Evolutionary conservation across 1,140 invertebrate genomes (phyloP).

Genomic region (Papilio glaucus): DNA sequence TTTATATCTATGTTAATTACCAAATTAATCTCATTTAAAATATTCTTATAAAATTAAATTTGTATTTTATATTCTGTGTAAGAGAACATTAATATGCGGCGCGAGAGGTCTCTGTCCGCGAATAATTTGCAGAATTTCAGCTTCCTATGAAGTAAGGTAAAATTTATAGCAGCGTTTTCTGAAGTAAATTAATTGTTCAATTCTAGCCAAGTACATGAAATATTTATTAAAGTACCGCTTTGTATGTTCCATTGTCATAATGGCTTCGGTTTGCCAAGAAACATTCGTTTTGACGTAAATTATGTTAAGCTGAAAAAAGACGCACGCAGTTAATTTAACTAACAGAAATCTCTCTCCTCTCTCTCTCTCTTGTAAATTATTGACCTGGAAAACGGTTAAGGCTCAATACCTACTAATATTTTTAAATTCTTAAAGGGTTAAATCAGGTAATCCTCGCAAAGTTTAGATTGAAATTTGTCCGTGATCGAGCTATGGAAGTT

Average conservation of each 20-base stretch:
- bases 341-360: not conserved
- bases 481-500: too few relatives aligned
- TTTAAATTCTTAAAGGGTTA: too few relatives aligned
- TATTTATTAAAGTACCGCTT: constrained; percentile 36
- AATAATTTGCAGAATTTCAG: constrained; percentile 18
- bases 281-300: constrained; percentile 15
- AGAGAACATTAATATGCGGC: constrained; percentile 1
- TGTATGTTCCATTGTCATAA: constrained; percentile 34
- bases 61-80: not conserved
- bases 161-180: constrained; percentile 34
- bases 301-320: not conserved
- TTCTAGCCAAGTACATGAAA: constrained; percentile 38
- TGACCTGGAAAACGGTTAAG: too few relatives aligned
- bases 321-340: not conserved
- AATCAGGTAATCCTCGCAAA: too few relatives aligned
- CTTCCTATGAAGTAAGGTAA: constrained; percentile 28
- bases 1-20: not conserved
- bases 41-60: not conserved
- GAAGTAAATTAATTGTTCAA: constrained; percentile 38
- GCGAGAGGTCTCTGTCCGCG: constrained; percentile 5
- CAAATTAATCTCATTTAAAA: not conserved
- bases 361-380: too few relatives aligned
- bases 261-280: constrained; percentile 33
- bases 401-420: too few relatives aligned
- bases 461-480: too few relatives aligned